Evolutionary conservation across 2,113 vertebrate genomes (phyloP).

Genomic region (Ondatra zibethicus): DNA sequence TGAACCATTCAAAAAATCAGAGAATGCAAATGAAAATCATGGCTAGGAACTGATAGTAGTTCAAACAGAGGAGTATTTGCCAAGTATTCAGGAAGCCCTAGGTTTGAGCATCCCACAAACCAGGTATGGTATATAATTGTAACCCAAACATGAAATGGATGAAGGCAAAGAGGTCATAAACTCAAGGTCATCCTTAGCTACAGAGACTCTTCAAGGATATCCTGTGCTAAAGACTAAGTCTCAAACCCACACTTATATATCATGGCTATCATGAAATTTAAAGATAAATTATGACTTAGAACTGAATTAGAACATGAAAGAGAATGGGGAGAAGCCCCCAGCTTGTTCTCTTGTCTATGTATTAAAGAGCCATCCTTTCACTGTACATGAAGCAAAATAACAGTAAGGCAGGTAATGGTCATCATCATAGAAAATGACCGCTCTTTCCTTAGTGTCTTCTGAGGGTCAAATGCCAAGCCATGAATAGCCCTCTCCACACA

Average conservation of each 20-base stretch:
- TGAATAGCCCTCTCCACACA: not conserved
- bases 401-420: not conserved
- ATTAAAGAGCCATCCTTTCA: not conserved
- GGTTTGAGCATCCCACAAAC: not conserved
- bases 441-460: fast-evolving
- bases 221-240: not conserved
- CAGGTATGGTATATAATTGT: not conserved
- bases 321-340: not conserved
- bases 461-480: not conserved
- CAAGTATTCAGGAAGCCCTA: not conserved
- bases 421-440: not conserved
- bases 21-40: not conserved
- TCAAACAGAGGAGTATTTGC: not conserved
- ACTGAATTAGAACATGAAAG: not conserved
- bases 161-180: not conserved
- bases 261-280: not conserved
- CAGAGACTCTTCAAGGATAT: not conserved
- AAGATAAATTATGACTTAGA: not conserved
- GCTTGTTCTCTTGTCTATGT: not conserved
- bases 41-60: not conserved
- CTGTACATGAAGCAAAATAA: not conserved
- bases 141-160: not conserved
- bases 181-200: not conserved
- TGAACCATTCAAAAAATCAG: not conserved
- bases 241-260: not conserved